Base-by-base conservation (phyloP, 2,888 invertebrate genomes). In the Dichetophora obliterata region DNA sequence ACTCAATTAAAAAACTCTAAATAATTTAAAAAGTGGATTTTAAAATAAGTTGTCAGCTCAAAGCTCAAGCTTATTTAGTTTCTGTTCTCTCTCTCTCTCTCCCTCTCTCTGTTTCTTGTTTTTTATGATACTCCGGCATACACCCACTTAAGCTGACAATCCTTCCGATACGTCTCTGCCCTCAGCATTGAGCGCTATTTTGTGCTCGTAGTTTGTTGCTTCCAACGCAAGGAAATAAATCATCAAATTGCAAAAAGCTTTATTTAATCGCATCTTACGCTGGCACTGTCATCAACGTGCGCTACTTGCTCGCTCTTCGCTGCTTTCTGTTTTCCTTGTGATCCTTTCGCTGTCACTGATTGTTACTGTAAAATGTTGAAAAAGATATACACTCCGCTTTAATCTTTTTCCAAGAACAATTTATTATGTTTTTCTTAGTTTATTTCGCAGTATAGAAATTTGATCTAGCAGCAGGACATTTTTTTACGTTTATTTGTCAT, bases 341-440 rank as follows among this genome's bases (percentile, higher is more conserved):
- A 65, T 43, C 43, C 43, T 43, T 43, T 11, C 43, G 43, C 43
- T 43, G 11, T 14, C 14, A 14, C 11, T 43, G 43, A 43, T 43
- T 43, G 43, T 43, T 4, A 43, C 11, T 43, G 43, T 37, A 37
- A 43, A 43, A 43, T 6, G 2, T 43, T 11, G 14, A 43, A 43
- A 43, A 43, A 43, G 14, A 43, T 11, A 11, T 11, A 43, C 2
- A 43, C 2, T 2, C 11, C 6, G 54, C 5, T 8, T 8, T 22
- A 22, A 61, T 24, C 61, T 16, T 61, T 68, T 77, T 73, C 63
- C 43, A 43, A 74, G 73, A 73, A 74, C 73, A 77, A 69, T 77
- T 77, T 77, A 77, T 77, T 74, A 61, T 48, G 37, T 68, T 77
- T 69, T 61, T 68, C 72, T 73, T 50, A 72, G 43, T 72, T 76